A percentile compares a stretch with the other conserved stretches of the same genome.
phyloP scores from a whole-genome alignment of 2,888 invertebrate species.

The Eretmocerus hayati region DNA sequence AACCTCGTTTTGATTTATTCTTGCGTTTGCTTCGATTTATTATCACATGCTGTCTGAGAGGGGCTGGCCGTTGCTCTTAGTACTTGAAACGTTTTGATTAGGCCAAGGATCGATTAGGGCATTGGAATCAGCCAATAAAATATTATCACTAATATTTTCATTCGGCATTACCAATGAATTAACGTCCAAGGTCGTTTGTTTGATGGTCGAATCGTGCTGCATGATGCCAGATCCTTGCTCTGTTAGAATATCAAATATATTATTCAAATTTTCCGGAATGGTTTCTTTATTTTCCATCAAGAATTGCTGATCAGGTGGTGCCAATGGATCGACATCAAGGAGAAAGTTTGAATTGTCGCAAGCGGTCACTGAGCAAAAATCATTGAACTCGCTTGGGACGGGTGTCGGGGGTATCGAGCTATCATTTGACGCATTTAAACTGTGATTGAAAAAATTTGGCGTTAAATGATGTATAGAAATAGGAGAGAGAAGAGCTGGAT shows the following conservation, averaged over 20 bases:
- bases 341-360: conserved; percentile 50
- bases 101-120: conserved; percentile 32
- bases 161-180: conserved; percentile 30
- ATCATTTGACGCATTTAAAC: conserved; percentile 49
- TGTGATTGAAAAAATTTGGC: conserved; percentile 33
- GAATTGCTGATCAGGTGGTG: conserved; percentile 37
- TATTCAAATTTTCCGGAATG: conserved; percentile 57
- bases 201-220: conserved; percentile 3
- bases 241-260: conserved; percentile 59
- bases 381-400: conserved; percentile 65
- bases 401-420: conserved; percentile 64
- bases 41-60: too few relatives aligned
- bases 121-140: conserved; percentile 28
- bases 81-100: conserved; percentile 18
- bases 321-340: conserved; percentile 39
- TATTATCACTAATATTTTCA: conserved; percentile 31
- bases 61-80: not conserved
- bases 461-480: conserved; percentile 40
- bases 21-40: too few relatives aligned
- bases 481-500: conserved; percentile 41
- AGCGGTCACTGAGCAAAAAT: conserved; percentile 59
- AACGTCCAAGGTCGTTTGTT: conserved; percentile 29
- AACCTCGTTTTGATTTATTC: too few relatives aligned
- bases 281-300: conserved; percentile 42
- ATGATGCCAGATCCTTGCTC: conserved; percentile 33